Conservation (phyloP, 37 sponge, comb jelly and placozoan genomes). For the Diacarnus erythraeanus region DNA sequence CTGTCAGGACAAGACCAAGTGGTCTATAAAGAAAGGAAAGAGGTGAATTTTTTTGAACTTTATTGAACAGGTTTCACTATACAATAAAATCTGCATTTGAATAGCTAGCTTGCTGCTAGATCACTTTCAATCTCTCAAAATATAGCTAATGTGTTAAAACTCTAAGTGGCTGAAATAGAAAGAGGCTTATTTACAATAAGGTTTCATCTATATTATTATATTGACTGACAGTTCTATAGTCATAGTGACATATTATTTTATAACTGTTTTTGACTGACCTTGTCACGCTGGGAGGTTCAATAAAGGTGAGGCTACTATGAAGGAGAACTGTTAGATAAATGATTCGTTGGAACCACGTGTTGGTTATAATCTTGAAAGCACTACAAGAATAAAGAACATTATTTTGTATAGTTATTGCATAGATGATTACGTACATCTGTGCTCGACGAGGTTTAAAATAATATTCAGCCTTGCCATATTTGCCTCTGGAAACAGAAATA, state of each 20-base stretch:
- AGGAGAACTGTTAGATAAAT: conserved; percentile 43
- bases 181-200: no score
- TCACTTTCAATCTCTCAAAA: no score
- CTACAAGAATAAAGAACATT: conserved; percentile 5
- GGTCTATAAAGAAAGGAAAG: no score
- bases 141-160: no score
- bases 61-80: no score
- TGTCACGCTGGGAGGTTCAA: conserved; percentile 54
- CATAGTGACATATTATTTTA: background rate
- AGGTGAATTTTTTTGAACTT: no score
- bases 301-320: conserved; percentile 49
- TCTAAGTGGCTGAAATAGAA: no score
- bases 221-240: no score
- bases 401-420: background rate
- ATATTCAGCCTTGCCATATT: conserved; percentile 41
- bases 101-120: no score
- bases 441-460: conserved; percentile 38
- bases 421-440: conserved; percentile 16
- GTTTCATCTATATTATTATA: no score
- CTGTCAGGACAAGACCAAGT: no score
- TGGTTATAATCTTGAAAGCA: conserved; percentile 45
- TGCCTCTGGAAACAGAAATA: conserved; percentile 38
- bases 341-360: conserved; percentile 50
- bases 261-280: conserved; percentile 25
- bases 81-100: no score